Percentiles rank a stretch among this genome's conserved stretches.
Evolutionary conservation across 2,888 invertebrate species (phyloP).

Genomic region (Ametastegia equiseti): DNA sequence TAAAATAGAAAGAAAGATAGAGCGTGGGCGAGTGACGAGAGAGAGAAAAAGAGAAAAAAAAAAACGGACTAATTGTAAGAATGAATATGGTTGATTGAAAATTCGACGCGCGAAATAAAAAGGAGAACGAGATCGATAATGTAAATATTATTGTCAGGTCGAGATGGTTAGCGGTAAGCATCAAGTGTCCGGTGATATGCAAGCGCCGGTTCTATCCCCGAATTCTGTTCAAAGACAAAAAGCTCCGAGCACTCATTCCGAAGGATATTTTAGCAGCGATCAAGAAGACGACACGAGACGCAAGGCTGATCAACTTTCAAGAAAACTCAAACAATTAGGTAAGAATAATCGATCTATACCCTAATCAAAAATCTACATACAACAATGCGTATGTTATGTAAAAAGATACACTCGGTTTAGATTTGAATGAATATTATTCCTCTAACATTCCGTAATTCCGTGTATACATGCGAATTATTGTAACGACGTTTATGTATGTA

Average conservation of each 20-base stretch:
- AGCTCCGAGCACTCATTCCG: slow-evolving; percentile 70
- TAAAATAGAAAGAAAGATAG: no score
- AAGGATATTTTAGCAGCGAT: slow-evolving; percentile 75
- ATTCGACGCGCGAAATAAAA: no score
- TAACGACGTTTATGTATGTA: not conserved
- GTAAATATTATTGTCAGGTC: slow-evolving; percentile 57
- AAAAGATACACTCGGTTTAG: no score
- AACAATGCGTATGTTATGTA: no score
- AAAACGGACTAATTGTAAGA: no score
- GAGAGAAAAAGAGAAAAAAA: no score
- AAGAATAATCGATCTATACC: no score
- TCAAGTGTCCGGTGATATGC: no score
- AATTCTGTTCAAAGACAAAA: slow-evolving; percentile 65
- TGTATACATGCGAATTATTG: not conserved
- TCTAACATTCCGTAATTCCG: not conserved
- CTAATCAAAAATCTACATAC: no score
- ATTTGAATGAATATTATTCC: no score
- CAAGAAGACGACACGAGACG: slow-evolving; percentile 72
- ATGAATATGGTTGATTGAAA: no score
- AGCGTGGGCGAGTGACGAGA: no score
- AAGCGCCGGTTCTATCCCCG: slow-evolving; percentile 56
- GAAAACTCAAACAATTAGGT: slow-evolving; percentile 67
- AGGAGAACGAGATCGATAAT: not conserved
- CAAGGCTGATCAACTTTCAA: slow-evolving; percentile 66
- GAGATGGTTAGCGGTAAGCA: slow-evolving; percentile 65